Base-by-base conservation (phyloP, 1,140 invertebrate genomes). In the Pachyrhynchus sulphureomaculatus region DNA sequence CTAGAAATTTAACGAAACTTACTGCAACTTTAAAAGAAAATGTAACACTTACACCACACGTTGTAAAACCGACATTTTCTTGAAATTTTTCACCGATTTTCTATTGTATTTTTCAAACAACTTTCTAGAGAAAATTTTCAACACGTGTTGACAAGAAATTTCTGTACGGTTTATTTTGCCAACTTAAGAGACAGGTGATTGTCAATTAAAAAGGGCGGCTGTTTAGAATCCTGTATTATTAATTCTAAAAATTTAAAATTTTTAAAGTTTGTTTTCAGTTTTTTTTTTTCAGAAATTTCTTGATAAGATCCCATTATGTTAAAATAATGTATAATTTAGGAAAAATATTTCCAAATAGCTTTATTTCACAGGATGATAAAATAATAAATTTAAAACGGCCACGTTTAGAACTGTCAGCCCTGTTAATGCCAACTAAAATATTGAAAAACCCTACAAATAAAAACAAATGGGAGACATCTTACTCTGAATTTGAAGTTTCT, bases 41-140 rank as follows among this genome's bases (percentile, higher is more conserved):
- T 12, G 8, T 49, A 49, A 58, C 52, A 70, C 70, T 70, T 72
- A 72, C 70, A 69, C 70, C 70, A 72, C 68, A 66, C 70, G 68
- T 48, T 70, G 67, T 34, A 68, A 58, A 59, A 72, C 68, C 32
- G 68, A 68, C 70, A 72, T 72, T 67, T 57, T 63, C 44, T 20
- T 29, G 12, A 23, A 17, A 10, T 55, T 48, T 60, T 62, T 56
- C 6, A 33, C 12, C 15, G 34, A 39, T 58, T 61, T 54, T 52
- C 20, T 2, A 44, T 44, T 49, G 21, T 39, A 47, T 62, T 62
- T 68, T 1, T 29, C 53, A 49, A 48, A 53, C 18, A 36, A 4
- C 23, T 23, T 18, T 24, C 6, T 15, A 8, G 13, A 13, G 23
- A 54, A 67, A 59, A 33, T 62, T 63, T 60, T 61, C 54, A 58